A percentile compares a stretch with the other conserved stretches of the same genome.
Conservation (phyloP, 2,888 invertebrate genomes). For the Psococerastis gibbosa region DNA sequence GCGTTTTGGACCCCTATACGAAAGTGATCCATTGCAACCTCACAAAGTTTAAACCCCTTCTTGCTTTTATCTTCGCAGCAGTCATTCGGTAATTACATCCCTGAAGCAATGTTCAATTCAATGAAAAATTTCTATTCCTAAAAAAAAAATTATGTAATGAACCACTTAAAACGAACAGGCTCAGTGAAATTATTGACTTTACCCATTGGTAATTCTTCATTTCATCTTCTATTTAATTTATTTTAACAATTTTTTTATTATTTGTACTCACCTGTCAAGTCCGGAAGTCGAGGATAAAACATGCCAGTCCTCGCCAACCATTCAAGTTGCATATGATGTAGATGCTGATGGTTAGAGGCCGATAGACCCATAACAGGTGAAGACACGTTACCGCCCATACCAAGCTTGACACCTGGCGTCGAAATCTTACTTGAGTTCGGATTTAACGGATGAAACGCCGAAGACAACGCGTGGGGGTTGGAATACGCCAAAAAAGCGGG, state of each 20-base stretch:
- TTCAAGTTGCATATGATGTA: conserved; percentile 68
- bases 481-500: conserved; percentile 9
- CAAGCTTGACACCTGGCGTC: not conserved
- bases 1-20: too few relatives aligned
- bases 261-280: conserved; percentile 46
- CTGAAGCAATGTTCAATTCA: too few relatives aligned
- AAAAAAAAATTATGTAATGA: too few relatives aligned
- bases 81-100: too few relatives aligned
- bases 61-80: too few relatives aligned
- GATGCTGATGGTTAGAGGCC: conserved; percentile 28
- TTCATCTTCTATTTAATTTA: too few relatives aligned
- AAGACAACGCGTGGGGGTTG: conserved; percentile 12
- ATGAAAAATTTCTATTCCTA: too few relatives aligned
- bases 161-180: too few relatives aligned
- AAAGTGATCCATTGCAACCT: too few relatives aligned
- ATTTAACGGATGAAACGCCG: conserved; percentile 16
- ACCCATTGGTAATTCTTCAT: too few relatives aligned
- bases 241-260: conserved; percentile 9
- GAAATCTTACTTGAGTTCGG: not conserved
- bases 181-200: too few relatives aligned
- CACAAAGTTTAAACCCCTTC: too few relatives aligned
- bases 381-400: conserved; percentile 9
- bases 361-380: conserved; percentile 18
- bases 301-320: conserved; percentile 84
- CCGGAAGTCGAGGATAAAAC: conserved; percentile 77